Conservation (phyloP, 2,113 vertebrate species). For the Quiscalus mexicanus region DNA sequence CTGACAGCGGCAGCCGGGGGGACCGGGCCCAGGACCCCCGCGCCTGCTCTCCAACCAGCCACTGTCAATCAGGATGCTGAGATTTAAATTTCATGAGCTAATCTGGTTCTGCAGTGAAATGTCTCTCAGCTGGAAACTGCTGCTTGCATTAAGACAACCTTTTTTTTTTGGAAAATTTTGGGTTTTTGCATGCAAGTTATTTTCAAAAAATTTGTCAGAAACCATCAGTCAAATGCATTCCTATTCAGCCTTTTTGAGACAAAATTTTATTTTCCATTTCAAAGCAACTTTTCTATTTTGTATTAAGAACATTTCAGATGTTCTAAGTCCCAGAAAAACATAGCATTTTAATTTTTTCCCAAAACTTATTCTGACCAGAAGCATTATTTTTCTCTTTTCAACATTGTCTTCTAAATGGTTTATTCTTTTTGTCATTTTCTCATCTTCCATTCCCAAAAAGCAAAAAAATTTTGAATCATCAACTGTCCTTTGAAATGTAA, state of each 20-base stretch:
- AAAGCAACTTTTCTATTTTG: neutral
- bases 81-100: neutral
- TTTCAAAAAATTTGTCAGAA: neutral
- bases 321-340: neutral
- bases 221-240: neutral
- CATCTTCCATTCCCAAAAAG: neutral
- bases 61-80: neutral
- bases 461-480: neutral
- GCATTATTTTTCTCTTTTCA: neutral
- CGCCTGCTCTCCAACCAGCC: neutral
- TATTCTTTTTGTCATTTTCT: neutral
- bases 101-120: neutral
- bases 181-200: neutral
- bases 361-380: neutral
- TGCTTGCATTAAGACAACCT: neutral
- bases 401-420: neutral
- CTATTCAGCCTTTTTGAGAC: neutral
- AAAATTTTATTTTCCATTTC: neutral
- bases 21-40: fast-evolving
- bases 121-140: neutral
- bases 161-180: neutral
- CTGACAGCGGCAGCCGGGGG: neutral
- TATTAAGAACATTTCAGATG: neutral
- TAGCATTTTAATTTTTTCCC: neutral
- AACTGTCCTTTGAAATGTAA: neutral